A percentile compares a stretch with the other conserved stretches of the same genome.
These are phyloP conservation scores for Drosophila eugracilis DNA, from an alignment of 1,140 invertebrate species.

Conservation along the genomic window DNA sequence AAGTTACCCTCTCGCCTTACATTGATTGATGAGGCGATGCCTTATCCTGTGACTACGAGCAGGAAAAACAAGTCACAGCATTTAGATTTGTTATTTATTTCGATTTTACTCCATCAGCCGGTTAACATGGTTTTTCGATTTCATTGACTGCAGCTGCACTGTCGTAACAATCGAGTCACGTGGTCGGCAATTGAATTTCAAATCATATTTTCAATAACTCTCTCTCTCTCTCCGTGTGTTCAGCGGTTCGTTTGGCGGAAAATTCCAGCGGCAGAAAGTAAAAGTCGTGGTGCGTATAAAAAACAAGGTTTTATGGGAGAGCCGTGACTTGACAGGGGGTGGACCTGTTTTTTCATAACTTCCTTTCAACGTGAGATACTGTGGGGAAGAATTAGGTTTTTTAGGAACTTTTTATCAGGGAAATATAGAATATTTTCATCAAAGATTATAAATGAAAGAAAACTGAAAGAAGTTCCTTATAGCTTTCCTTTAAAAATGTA, in stretches of 20 bases:
- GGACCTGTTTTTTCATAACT: constrained; percentile 14
- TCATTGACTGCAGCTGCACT: constrained; percentile 20
- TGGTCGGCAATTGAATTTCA: constrained; percentile 49
- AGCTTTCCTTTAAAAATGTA: no score
- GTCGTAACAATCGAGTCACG: constrained; percentile 15
- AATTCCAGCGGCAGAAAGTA: constrained; percentile 29
- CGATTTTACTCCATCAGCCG: constrained; percentile 1
- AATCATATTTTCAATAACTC: constrained; percentile 55
- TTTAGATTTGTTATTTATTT: constrained; percentile 40
- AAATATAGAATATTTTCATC: no score
- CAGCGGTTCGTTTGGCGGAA: constrained; percentile 18
- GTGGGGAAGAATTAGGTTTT: not conserved
- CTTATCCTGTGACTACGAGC: constrained; percentile 23
- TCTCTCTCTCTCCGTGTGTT: no score
- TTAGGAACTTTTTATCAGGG: not conserved
- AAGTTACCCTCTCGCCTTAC: not conserved
- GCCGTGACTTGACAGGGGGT: constrained; percentile 10
- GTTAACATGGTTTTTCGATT: constrained; percentile 31
- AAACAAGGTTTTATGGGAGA: constrained; percentile 32
- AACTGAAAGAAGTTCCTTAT: no score
- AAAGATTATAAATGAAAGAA: no score
- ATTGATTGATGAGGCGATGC: constrained; percentile 36
- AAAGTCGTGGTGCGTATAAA: constrained; percentile 24
- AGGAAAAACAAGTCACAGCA: constrained; percentile 4
- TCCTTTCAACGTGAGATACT: not conserved